phyloP scores from a whole-genome alignment of 2,797 vertebrate species.

The Gambusia yucatana region DNA sequence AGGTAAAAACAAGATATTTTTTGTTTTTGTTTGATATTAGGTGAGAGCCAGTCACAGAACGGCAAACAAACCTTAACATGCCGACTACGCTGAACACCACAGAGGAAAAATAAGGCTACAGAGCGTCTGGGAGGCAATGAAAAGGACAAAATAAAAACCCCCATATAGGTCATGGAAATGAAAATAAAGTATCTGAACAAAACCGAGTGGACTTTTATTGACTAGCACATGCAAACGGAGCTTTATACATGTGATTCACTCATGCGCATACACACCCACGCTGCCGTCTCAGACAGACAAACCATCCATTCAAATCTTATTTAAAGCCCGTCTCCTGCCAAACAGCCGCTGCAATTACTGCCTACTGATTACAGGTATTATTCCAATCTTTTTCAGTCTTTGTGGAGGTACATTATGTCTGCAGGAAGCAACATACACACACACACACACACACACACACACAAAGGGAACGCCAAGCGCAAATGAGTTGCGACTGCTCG shows the following conservation, averaged over 20 bases:
- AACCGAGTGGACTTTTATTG: not conserved
- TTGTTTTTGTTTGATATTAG: not conserved
- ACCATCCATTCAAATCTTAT: constrained; percentile 12
- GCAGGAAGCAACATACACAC: constrained; percentile 12
- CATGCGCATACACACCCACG: not conserved
- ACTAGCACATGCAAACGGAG: not conserved
- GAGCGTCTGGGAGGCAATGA: not conserved
- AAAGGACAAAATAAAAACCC: not conserved
- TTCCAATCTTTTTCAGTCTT: constrained; percentile 6
- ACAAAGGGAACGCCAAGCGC: constrained; percentile 7
- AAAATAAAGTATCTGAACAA: not conserved
- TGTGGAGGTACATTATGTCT: constrained; percentile 12
- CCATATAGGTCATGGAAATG: not conserved
- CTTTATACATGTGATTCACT: not conserved
- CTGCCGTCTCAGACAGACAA: not conserved
- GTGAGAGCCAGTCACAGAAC: not conserved
- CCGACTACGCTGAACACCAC: not conserved
- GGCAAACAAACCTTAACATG: not conserved
- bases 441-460: constrained; percentile 11
- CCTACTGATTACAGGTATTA: constrained; percentile 32
- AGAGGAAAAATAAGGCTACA: constrained; percentile 12
- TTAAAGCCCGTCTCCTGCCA: constrained; percentile 20
- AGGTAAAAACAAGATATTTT: not conserved
- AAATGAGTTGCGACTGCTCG: constrained; percentile 47
- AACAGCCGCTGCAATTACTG: constrained; percentile 9